These are phyloP conservation scores for Tragelaphus buxtoni DNA, from an alignment of 2,113 vertebrate genomes.

Conservation along the genomic window DNA sequence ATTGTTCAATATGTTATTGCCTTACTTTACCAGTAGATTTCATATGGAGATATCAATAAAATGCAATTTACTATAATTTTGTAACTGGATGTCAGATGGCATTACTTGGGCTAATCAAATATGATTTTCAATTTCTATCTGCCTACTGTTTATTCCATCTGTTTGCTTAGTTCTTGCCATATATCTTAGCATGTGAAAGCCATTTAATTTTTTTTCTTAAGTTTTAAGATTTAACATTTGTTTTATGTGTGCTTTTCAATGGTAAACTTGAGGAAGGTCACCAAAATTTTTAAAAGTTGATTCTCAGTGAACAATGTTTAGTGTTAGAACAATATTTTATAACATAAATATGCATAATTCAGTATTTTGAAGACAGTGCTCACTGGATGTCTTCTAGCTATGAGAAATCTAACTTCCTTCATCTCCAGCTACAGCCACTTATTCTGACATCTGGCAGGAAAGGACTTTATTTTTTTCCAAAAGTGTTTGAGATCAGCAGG, in stretches of 20 bases:
- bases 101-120: constrained; percentile 51
- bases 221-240: constrained; percentile 23
- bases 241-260: background rate
- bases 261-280: background rate
- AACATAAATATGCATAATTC: background rate
- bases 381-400: background rate
- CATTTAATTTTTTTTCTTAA: background rate
- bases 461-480: background rate
- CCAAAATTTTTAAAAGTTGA: background rate
- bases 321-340: background rate
- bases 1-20: background rate
- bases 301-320: background rate
- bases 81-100: constrained; percentile 61
- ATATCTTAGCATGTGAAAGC: constrained; percentile 13
- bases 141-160: constrained; percentile 14
- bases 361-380: background rate
- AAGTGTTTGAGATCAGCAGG: background rate
- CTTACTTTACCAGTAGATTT: background rate
- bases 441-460: background rate
- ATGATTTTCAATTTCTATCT: background rate
- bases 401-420: background rate
- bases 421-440: background rate
- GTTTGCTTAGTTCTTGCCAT: background rate
- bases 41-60: background rate
- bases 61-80: constrained; percentile 40